Conservation (phyloP, 2,888 invertebrate genomes). For the Lobophora halterata region DNA sequence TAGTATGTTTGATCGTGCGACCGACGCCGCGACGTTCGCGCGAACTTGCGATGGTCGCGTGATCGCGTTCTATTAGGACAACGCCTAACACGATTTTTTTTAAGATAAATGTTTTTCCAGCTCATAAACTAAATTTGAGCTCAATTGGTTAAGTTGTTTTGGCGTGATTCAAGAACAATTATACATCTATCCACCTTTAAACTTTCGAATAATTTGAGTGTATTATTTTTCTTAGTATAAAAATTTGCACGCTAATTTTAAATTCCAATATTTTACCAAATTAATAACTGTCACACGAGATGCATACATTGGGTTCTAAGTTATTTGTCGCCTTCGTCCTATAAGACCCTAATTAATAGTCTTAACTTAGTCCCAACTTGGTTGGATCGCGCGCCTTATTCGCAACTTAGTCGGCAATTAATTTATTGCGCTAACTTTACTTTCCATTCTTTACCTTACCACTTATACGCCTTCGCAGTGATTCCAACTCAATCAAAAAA, state of each 20-base stretch:
- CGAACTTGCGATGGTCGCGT: no score
- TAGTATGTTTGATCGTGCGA: no score
- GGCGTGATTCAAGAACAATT: no score
- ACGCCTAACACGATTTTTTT: no score
- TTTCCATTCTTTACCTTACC: conserved; percentile 75
- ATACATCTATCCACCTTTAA: no score
- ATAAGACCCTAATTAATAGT: conserved; percentile 78
- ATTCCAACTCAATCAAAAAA: conserved; percentile 40
- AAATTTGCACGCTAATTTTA: conserved; percentile 4
- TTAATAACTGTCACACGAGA: conserved; percentile 35
- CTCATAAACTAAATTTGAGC: no score
- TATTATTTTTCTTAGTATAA: no score
- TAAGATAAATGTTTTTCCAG: no score
- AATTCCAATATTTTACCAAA: conserved; percentile 26
- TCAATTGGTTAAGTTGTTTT: no score
- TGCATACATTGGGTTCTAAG: conserved; percentile 45
- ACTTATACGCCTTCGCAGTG: conserved; percentile 58
- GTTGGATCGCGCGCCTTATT: conserved; percentile 61
- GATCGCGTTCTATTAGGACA: no score
- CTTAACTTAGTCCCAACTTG: conserved; percentile 77
- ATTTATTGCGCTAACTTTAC: conserved; percentile 77
- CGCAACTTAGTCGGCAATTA: conserved; percentile 74
- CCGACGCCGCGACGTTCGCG: no score
- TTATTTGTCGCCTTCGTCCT: conserved; percentile 64
- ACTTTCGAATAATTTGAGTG: no score